A percentile compares a stretch with the other conserved stretches of the same genome.
These are phyloP conservation scores for Neosilurus mollespiculum DNA, from an alignment of 2,797 vertebrate species.

Conservation along the genomic window DNA sequence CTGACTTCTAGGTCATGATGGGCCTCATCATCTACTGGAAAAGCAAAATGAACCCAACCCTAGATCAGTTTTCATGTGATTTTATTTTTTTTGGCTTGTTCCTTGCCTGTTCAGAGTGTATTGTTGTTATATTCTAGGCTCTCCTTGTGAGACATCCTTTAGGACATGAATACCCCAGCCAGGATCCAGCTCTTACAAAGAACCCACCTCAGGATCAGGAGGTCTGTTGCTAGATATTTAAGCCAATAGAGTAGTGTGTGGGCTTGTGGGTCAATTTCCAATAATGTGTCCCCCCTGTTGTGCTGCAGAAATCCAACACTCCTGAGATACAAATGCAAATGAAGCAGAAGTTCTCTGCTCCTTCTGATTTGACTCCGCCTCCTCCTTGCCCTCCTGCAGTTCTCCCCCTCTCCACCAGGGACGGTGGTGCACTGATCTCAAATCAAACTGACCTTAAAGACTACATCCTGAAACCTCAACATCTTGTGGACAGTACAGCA, in stretches of 20 bases:
- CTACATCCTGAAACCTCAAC: slow-evolving; percentile 67
- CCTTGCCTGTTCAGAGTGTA: not conserved
- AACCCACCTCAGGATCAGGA: slow-evolving; percentile 36
- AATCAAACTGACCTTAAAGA: slow-evolving; percentile 68
- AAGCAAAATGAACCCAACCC: not conserved
- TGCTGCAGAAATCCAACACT: not conserved
- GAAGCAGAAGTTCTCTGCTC: not conserved
- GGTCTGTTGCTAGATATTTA: slow-evolving; percentile 35
- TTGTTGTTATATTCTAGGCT: slow-evolving; percentile 64
- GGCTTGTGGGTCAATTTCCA: not conserved
- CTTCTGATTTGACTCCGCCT: not conserved
- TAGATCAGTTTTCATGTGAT: not conserved
- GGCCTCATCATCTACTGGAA: not conserved
- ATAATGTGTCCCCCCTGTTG: not conserved
- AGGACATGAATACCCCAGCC: slow-evolving; percentile 64
- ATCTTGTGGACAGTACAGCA: slow-evolving; percentile 51
- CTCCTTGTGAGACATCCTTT: slow-evolving; percentile 76
- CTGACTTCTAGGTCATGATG: not conserved
- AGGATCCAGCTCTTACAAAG: slow-evolving; percentile 48
- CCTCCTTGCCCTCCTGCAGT: slow-evolving; percentile 16
- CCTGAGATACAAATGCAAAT: slow-evolving; percentile 15
- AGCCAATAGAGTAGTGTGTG: not conserved
- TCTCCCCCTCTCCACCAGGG: not conserved
- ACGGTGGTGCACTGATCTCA: slow-evolving; percentile 53
- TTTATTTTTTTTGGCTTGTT: not conserved